phyloP scores from a whole-genome alignment of 2,888 invertebrate genomes.

The Ophion costatus region DNA sequence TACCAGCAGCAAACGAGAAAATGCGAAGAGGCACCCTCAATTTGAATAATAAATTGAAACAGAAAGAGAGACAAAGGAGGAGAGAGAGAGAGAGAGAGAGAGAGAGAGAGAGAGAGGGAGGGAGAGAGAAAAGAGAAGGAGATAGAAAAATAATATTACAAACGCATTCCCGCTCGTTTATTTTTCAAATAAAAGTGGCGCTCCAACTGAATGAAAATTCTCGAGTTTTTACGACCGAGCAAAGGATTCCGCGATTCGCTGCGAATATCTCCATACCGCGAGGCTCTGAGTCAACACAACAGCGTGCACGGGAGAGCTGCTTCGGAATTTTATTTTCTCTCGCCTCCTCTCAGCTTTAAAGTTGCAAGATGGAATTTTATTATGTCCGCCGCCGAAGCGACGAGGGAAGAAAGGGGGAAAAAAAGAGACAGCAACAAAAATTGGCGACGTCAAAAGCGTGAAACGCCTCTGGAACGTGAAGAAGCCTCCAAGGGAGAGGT shows the following conservation, averaged over 20 bases:
- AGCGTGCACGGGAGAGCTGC: conserved; percentile 39
- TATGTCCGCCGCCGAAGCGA: conserved; percentile 38
- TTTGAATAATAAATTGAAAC: conserved; percentile 6
- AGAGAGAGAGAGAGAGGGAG: no score
- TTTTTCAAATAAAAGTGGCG: conserved; percentile 33
- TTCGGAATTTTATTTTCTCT: conserved; percentile 51
- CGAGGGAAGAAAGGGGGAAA: conserved; percentile 26
- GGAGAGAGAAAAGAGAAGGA: not conserved
- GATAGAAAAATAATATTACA: not conserved
- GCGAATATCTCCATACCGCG: conserved; percentile 26
- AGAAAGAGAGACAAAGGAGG: not conserved
- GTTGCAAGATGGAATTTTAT: conserved; percentile 53
- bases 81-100: not conserved
- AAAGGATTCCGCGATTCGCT: conserved; percentile 38
- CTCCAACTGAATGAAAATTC: conserved; percentile 28
- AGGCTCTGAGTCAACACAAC: conserved; percentile 40
- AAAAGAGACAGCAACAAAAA: conserved; percentile 58
- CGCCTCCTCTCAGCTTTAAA: conserved; percentile 30
- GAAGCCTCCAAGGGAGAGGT: conserved; percentile 60
- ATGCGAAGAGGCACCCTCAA: not conserved
- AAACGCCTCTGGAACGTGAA: conserved; percentile 44
- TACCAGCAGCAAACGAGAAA: not conserved
- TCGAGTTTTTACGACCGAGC: conserved; percentile 18
- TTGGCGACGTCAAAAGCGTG: conserved; percentile 74
- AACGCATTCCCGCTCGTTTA: conserved; percentile 3